Base-by-base conservation (phyloP, 2,113 vertebrate genomes). In the Paratilapia polleni region DNA sequence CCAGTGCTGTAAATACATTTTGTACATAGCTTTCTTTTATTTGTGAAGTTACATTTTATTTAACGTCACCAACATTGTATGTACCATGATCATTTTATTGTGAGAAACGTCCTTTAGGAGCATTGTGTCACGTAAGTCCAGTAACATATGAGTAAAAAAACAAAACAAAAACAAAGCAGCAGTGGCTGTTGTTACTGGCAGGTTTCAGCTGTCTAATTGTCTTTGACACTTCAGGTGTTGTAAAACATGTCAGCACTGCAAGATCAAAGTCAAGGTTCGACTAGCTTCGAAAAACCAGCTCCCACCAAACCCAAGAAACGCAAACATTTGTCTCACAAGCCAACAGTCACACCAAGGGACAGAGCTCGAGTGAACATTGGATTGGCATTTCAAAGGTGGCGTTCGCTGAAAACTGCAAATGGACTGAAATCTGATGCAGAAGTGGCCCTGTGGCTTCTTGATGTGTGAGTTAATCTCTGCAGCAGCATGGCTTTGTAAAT, bases 391-490 rank as follows among this genome's bases (percentile, higher is more conserved):
- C 0, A 14, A 10, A 73, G 8, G 1, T 87, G 90, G 87, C 56
- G 74, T 22, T 8, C 1, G 3, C 10, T 83, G 38, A 89, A 83
- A 73, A 1, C 12, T 0, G 4, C 2, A 14, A 8, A 59, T 6
- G 85, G 87, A 24, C n/a, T 82, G 24, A 56, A 2, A 17, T 4
- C 28, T 12, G 83, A 91, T 38, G 24, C 36, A 58, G 60, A 62
- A 0, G 5, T 89, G 20, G 90, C 90, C 28, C 3, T 6, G 7
- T 19, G 0, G 24, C 88, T 90, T 73, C 81, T 88, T 34, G 43
- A 87, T 58, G 2, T 1, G 88, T 90, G 64, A 88, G 88, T 91
- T 66, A 4, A 66, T n/a, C 15, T 8, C 8, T 1, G 6, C 22
- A 2, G 54, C 19, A 41, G n/a, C 26, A 22, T 56, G 41, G 34